Evolutionary conservation across 2,797 vertebrate genomes (phyloP).

Genomic region (Pelodytes ibericus): DNA sequence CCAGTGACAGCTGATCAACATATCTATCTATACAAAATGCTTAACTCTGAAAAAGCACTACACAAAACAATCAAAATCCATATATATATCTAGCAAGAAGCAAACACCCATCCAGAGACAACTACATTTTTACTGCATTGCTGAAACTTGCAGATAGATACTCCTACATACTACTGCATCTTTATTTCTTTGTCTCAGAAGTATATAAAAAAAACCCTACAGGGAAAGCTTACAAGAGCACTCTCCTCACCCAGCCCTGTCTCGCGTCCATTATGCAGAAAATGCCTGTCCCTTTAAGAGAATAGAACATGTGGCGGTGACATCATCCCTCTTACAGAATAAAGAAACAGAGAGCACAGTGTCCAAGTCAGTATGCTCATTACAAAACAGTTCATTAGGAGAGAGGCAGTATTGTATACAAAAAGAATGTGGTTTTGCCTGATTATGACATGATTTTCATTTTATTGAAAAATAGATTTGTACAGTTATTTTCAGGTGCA

Average conservation of each 20-base stretch:
- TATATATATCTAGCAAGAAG: background rate
- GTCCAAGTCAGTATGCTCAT: constrained; percentile 37
- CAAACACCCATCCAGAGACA: background rate
- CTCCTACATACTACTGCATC: background rate
- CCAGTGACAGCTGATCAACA: background rate
- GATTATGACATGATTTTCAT: no score
- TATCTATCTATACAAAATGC: no score
- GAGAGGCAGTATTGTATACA: background rate
- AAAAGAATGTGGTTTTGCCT: no score
- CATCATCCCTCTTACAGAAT: constrained; percentile 48
- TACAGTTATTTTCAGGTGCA: no score
- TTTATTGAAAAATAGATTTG: no score
- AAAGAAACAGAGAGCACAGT: constrained; percentile 43
- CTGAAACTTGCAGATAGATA: background rate
- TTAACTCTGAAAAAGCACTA: background rate
- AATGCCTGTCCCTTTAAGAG: constrained; percentile 43
- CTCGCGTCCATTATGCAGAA: constrained; percentile 50
- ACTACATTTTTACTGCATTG: background rate
- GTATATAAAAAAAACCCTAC: background rate
- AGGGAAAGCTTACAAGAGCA: background rate
- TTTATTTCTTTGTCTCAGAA: background rate
- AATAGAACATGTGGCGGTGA: constrained; percentile 54
- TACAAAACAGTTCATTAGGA: constrained; percentile 20
- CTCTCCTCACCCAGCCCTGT: constrained; percentile 45
- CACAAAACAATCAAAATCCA: background rate